Conservation (phyloP, 2,797 vertebrate species). For the Danio choprae region DNA sequence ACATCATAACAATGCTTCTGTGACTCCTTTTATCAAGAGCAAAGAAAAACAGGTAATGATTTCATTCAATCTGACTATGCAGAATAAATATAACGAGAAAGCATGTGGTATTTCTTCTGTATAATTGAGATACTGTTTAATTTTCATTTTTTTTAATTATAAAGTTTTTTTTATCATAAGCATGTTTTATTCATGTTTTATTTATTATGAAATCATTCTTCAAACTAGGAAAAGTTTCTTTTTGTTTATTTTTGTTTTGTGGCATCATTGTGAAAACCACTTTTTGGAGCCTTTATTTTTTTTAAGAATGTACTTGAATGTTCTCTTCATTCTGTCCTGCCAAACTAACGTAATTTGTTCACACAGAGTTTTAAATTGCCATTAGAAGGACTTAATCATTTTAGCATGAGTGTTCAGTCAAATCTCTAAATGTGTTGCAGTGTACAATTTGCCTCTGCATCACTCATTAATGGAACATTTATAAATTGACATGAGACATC, state of each 20-base stretch:
- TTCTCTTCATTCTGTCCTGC: not conserved
- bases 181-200: too few relatives aligned
- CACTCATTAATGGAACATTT: not conserved
- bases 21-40: not conserved
- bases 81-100: too few relatives aligned
- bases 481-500: slow-evolving; percentile 20
- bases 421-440: not conserved
- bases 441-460: not conserved
- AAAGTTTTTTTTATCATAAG: too few relatives aligned
- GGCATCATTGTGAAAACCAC: too few relatives aligned
- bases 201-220: too few relatives aligned
- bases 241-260: too few relatives aligned
- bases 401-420: not conserved
- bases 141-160: too few relatives aligned
- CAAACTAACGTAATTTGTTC: slow-evolving; percentile 1
- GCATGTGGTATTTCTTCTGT: too few relatives aligned
- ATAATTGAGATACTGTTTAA: too few relatives aligned
- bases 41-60: not conserved
- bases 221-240: too few relatives aligned
- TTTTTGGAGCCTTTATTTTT: too few relatives aligned
- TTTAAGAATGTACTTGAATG: too few relatives aligned
- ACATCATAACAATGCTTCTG: not conserved
- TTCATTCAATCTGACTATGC: not conserved
- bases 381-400: not conserved
- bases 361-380: not conserved